A percentile compares a stretch with the other conserved stretches of the same genome.
Conservation (phyloP, 2,888 invertebrate genomes). For the Drosophila maculinotata region DNA sequence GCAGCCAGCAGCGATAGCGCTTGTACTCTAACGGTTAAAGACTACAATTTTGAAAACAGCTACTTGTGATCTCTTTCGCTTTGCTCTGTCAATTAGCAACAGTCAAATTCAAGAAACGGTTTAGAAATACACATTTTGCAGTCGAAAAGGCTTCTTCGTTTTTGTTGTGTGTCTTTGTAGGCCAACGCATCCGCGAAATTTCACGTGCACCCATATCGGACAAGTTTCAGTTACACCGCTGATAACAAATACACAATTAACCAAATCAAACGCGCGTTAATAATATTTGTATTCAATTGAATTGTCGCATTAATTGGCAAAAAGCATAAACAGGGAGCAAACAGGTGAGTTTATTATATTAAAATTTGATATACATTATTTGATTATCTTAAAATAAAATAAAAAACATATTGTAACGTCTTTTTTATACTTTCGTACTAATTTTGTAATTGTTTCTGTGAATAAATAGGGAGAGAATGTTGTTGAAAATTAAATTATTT, state of each 20-base stretch:
- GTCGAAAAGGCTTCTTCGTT: neutral
- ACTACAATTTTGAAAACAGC: slow-evolving; percentile 36
- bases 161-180: slow-evolving; percentile 18
- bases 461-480: too few relatives aligned
- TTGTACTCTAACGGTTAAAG: slow-evolving; percentile 30
- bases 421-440: neutral
- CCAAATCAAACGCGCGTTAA: slow-evolving; percentile 41
- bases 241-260: slow-evolving; percentile 19
- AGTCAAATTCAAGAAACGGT: neutral
- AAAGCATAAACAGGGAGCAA: neutral
- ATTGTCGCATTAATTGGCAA: slow-evolving; percentile 20
- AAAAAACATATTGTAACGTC: too few relatives aligned
- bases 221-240: slow-evolving; percentile 29
- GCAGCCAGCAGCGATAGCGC: slow-evolving; percentile 14
- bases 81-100: neutral
- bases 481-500: too few relatives aligned
- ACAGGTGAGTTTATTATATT: slow-evolving; percentile 34
- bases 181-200: slow-evolving; percentile 6
- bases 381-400: too few relatives aligned
- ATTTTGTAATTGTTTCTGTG: too few relatives aligned
- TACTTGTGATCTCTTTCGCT: slow-evolving; percentile 20
- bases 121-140: neutral
- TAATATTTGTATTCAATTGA: slow-evolving; percentile 40
- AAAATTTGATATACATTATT: neutral
- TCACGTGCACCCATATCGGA: slow-evolving; percentile 9